A percentile compares a stretch with the other conserved stretches of the same genome.
Conservation (phyloP, 1,140 invertebrate genomes). For the Zaprionus kolodkinae region DNA sequence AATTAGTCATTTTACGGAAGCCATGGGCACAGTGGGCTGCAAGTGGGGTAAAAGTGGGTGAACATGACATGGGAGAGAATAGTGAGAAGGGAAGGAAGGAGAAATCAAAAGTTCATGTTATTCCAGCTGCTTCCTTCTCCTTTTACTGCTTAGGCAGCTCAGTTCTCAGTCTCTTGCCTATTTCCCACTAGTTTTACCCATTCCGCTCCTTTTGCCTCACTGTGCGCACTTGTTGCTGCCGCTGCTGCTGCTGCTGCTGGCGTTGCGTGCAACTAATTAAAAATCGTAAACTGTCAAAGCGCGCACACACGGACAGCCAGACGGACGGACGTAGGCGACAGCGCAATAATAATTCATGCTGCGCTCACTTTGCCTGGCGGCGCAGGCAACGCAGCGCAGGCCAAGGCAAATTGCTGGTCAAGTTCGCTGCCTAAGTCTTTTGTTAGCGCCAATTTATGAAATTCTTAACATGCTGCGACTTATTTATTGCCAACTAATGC, state of each 20-base stretch:
- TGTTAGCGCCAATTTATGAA: slow-evolving; percentile 65
- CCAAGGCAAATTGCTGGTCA: slow-evolving; percentile 57
- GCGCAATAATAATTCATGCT: slow-evolving; percentile 51
- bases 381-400: background rate
- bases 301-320: background rate
- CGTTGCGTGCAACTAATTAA: slow-evolving; percentile 59
- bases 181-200: background rate
- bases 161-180: background rate
- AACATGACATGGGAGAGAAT: background rate
- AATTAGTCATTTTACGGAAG: slow-evolving; percentile 66
- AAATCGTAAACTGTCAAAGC: slow-evolving; percentile 59
- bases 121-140: background rate
- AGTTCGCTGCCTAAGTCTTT: slow-evolving; percentile 71
- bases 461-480: slow-evolving; percentile 65
- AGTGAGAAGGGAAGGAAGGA: background rate
- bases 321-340: slow-evolving; percentile 7
- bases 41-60: background rate
- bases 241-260: background rate
- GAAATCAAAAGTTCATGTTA: background rate
- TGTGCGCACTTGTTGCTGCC: slow-evolving; percentile 38
- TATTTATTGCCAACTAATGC: slow-evolving; percentile 58
- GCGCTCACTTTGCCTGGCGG: background rate
- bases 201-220: slow-evolving; percentile 6
- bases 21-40: slow-evolving; percentile 30
- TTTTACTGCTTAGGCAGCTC: background rate